phyloP scores from a whole-genome alignment of 2,113 vertebrate species.

The Patagioenas fasciata region DNA sequence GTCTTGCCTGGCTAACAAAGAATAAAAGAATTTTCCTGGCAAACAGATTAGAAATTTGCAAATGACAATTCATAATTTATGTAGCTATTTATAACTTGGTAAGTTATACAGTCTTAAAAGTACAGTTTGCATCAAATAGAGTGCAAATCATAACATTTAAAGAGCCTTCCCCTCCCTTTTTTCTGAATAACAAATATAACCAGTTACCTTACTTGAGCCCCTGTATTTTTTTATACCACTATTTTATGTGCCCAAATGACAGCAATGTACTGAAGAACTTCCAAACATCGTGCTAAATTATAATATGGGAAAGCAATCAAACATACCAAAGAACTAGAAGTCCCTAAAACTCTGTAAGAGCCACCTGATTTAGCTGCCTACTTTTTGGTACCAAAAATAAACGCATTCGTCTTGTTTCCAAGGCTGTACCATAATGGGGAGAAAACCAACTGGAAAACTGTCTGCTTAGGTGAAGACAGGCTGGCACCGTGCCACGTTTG shows the following conservation, averaged over 20 bases:
- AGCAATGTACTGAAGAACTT: not conserved
- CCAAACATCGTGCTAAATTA: not conserved
- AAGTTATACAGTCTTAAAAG: not conserved
- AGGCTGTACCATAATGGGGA: not conserved
- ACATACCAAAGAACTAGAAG: no score
- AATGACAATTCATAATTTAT: not conserved
- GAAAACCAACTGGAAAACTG: not conserved
- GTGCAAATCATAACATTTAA: not conserved
- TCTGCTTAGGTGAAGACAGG: not conserved
- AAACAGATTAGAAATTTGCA: not conserved
- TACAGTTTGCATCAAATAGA: not conserved
- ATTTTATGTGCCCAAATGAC: not conserved
- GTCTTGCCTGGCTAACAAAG: not conserved
- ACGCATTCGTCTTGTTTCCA: not conserved
- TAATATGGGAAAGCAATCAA: no score
- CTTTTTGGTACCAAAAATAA: not conserved
- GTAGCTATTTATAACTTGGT: not conserved
- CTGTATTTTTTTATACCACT: not conserved
- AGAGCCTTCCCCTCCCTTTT: not conserved
- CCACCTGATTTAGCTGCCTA: not conserved
- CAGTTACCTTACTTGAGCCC: not conserved
- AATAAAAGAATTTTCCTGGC: not conserved
- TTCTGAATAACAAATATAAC: not conserved
- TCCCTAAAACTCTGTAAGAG: not conserved
- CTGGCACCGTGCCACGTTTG: accelerated